A percentile compares a stretch with the other conserved stretches of the same genome.
Conservation (phyloP, 1,140 invertebrate genomes). For the Armadillidium nasatum region DNA sequence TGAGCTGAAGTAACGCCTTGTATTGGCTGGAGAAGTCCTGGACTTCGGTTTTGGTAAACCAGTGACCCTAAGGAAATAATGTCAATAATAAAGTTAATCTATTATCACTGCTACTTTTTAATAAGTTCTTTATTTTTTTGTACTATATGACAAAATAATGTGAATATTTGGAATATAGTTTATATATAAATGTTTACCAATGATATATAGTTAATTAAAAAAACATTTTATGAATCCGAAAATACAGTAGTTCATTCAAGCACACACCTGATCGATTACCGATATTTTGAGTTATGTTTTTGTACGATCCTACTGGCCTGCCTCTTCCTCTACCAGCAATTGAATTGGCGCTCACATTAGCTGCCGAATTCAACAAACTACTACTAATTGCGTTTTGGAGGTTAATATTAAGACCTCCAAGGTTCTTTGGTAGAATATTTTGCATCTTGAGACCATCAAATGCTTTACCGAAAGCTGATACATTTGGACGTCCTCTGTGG, state of each 20-base stretch:
- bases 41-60: background rate
- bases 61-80: background rate
- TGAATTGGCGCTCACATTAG: conserved; percentile 21
- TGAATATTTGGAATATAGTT: no score
- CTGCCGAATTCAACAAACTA: conserved; percentile 24
- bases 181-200: no score
- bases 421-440: conserved; percentile 36
- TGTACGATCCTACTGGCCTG: conserved; percentile 44
- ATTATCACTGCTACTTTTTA: no score
- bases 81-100: background rate
- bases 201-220: no score
- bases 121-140: no score
- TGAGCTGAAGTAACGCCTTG: background rate
- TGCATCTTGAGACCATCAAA: conserved; percentile 43
- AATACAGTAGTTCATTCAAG: background rate
- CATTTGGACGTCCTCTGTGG: conserved; percentile 40
- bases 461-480: conserved; percentile 40
- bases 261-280: conserved; percentile 20
- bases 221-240: background rate
- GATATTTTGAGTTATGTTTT: conserved; percentile 24
- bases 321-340: conserved; percentile 32
- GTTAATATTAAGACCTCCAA: conserved; percentile 33
- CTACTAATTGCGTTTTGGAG: conserved; percentile 27
- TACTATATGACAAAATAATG: no score
- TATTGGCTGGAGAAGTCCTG: background rate